Evolutionary conservation across 2,113 vertebrate genomes (phyloP).

Genomic region (Mungos mungo): DNA sequence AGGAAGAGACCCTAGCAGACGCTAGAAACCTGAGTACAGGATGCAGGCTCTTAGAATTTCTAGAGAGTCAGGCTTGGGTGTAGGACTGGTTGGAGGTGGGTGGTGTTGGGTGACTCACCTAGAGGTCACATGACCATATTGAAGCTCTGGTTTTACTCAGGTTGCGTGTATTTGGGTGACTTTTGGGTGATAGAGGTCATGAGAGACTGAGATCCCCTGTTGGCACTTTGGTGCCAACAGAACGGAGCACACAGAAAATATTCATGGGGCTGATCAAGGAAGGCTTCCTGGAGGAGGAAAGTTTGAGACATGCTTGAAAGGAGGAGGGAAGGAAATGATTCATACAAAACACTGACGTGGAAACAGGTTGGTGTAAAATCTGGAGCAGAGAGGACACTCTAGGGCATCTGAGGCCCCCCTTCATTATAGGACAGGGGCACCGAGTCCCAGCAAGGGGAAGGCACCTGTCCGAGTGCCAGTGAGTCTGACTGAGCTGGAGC

Average conservation of each 20-base stretch:
- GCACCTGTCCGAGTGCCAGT: background rate
- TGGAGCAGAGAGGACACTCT: background rate
- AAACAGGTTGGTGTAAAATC: background rate
- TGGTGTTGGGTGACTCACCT: background rate
- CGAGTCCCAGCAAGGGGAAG: background rate
- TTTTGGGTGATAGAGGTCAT: background rate
- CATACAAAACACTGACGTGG: background rate
- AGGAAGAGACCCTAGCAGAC: background rate
- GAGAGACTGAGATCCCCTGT: background rate
- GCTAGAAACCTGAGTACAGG: fast-evolving
- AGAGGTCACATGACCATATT: background rate
- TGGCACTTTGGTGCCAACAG: background rate
- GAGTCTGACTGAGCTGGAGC: background rate
- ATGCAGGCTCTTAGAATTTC: background rate
- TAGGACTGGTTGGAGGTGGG: background rate
- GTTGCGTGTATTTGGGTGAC: background rate
- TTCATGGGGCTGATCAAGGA: background rate
- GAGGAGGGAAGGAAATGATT: background rate
- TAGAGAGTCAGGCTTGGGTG: background rate
- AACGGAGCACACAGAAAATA: background rate
- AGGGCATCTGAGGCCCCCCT: background rate
- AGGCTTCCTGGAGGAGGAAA: background rate
- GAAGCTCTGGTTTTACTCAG: background rate
- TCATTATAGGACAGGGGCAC: background rate
- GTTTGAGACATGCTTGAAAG: background rate